A percentile compares a stretch with the other conserved stretches of the same genome.
Conservation (phyloP, 2,113 vertebrate species). For the Crotalus viridis region DNA sequence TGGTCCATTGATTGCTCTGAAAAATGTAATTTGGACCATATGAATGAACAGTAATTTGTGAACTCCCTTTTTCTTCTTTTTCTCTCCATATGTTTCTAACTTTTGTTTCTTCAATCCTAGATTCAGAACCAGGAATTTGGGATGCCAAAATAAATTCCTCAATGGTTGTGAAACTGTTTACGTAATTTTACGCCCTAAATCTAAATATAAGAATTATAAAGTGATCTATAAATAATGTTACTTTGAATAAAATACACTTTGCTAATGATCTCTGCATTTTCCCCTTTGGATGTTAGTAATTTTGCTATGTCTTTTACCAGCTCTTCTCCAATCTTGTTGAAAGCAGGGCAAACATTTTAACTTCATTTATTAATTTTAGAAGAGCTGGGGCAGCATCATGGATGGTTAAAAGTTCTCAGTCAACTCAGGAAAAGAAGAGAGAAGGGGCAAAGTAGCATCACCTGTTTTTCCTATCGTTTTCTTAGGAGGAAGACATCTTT, state of each 20-base stretch:
- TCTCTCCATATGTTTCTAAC: not conserved
- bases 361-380: not conserved
- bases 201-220: not conserved
- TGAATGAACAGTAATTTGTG: not conserved
- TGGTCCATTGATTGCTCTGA: not conserved
- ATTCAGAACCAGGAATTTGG: not conserved
- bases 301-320: not conserved
- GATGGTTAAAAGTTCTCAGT: not conserved
- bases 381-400: not conserved
- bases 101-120: not conserved
- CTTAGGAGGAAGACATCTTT: not conserved
- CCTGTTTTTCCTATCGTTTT: not conserved
- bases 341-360: not conserved
- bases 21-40: not conserved
- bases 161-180: not conserved
- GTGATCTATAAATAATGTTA: not conserved
- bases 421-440: not conserved
- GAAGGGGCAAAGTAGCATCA: not conserved
- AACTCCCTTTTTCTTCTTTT: not conserved
- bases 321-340: not conserved
- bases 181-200: not conserved
- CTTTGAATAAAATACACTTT: not conserved
- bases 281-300: not conserved
- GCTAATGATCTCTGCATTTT: not conserved
- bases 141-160: not conserved